A percentile compares a stretch with the other conserved stretches of the same genome.
Evolutionary conservation across 2,888 invertebrate genomes (phyloP).

Genomic region (Malthinus flaveolus): DNA sequence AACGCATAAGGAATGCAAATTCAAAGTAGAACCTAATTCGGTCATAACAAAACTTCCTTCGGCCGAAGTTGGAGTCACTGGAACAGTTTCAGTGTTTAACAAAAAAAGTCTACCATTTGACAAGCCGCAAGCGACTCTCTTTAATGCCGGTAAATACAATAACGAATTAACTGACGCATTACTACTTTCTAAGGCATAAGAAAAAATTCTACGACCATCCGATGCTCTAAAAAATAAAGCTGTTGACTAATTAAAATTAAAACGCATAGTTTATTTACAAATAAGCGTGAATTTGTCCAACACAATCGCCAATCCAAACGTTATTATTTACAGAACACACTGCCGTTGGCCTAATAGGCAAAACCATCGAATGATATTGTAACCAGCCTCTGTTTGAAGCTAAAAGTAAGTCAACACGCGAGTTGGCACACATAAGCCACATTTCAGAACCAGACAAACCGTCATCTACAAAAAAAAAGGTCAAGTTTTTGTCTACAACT

Average conservation of each 20-base stretch:
- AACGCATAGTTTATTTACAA: slow-evolving; percentile 57
- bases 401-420: slow-evolving; percentile 64
- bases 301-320: slow-evolving; percentile 90
- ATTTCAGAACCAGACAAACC: slow-evolving; percentile 66
- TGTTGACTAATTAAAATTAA: not conserved
- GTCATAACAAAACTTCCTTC: slow-evolving; percentile 80
- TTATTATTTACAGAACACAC: slow-evolving; percentile 75
- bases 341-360: slow-evolving; percentile 66
- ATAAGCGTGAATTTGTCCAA: slow-evolving; percentile 84
- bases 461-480: slow-evolving; percentile 54
- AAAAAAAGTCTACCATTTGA: slow-evolving; percentile 78
- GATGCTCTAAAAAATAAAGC: slow-evolving; percentile 51
- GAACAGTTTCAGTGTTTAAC: slow-evolving; percentile 65
- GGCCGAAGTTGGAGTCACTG: slow-evolving; percentile 63
- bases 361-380: slow-evolving; percentile 62
- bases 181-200: slow-evolving; percentile 69
- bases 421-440: slow-evolving; percentile 73
- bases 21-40: slow-evolving; percentile 72
- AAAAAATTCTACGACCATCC: slow-evolving; percentile 63
- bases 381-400: slow-evolving; percentile 61
- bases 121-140: slow-evolving; percentile 80
- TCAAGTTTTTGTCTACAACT: not conserved
- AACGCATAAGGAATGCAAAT: slow-evolving; percentile 70
- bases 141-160: slow-evolving; percentile 66
- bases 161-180: slow-evolving; percentile 70